Evolutionary conservation across 1,140 invertebrate genomes (phyloP).

Genomic region (Steinernema khuongi): DNA sequence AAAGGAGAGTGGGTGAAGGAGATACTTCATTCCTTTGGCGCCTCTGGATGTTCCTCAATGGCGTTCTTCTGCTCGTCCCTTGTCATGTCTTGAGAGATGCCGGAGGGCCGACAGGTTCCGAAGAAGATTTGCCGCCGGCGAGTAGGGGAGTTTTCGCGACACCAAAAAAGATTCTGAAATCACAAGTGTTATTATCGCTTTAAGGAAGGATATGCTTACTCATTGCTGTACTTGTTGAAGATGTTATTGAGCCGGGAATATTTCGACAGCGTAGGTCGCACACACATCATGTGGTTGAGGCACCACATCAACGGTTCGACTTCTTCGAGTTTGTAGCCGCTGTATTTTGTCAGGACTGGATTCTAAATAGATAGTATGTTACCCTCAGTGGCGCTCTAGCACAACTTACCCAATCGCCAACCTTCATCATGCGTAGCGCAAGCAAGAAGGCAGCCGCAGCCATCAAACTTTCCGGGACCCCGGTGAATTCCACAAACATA

Average conservation of each 20-base stretch:
- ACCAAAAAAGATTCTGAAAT: constrained; percentile 73
- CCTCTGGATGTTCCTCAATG: no score
- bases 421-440: constrained; percentile 72
- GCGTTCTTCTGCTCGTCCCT: no score
- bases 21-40: no score
- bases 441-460: constrained; percentile 78
- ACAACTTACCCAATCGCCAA: constrained; percentile 65
- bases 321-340: constrained; percentile 73
- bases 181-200: constrained; percentile 41
- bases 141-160: constrained; percentile 62
- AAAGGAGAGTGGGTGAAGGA: no score
- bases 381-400: not conserved
- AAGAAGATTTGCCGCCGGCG: constrained; percentile 17
- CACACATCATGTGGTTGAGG: constrained; percentile 72
- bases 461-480: constrained; percentile 76
- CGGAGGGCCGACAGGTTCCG: constrained; percentile 21
- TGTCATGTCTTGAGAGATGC: not conserved
- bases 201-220: constrained; percentile 64
- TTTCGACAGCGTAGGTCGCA: constrained; percentile 63
- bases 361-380: constrained; percentile 65
- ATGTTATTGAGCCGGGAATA: constrained; percentile 76
- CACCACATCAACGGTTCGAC: constrained; percentile 69
- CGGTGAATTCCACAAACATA: constrained; percentile 80
- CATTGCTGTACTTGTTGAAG: constrained; percentile 86
- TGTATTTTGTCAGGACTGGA: constrained; percentile 75